Evolutionary conservation across 2,888 invertebrate genomes (phyloP), one percentile per base, ranked within the genome.

Genomic region (Andricus curvator): DNA sequence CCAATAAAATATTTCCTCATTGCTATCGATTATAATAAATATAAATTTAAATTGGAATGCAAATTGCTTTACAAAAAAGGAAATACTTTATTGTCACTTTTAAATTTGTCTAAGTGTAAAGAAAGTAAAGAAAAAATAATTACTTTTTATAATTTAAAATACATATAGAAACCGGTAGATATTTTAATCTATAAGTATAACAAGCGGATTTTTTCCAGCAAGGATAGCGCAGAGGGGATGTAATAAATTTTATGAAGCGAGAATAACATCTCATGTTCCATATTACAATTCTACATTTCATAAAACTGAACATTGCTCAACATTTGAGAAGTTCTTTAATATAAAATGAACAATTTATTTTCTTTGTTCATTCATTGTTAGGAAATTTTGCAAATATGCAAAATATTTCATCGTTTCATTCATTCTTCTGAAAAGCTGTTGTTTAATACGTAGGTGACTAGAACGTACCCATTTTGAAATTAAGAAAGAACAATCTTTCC

Each of bases 1-100:
- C 6, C 37, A 48, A 48, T 67, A 41, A 65, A 67, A 79, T 51
- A 56, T 56, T 65, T 17, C 64, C 33, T 20, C 5, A 51, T 67
- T 11, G 44, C n/a, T 65, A 62, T 78, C 17, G 29, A 15, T 22
- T 25, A 62, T 15, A 25, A 62, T 62, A 15, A 62, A 62, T 62
- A 25, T 25, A 25, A 25, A 25, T n/a, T 20, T 56, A 25, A 62
- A 25, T 62, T 62, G 62, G 62, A 62, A 15, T 62, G 25, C 5
- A 25, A 22, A 62, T 25, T 22, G 15, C 13, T 62, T 25, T 25
- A 25, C 62, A 60, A 6, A 60, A 60, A 15, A 56, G 62, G 25
- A 62, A 62, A 25, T 62, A 62, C 13, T 25, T 62, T 62, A 62
- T 62, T 62, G 25, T 1, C 62, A 62, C 22, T 62, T 62, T 25